Evolutionary conservation across 2,888 invertebrate species (phyloP).

Genomic region (Psylliodes chrysocephalus): DNA sequence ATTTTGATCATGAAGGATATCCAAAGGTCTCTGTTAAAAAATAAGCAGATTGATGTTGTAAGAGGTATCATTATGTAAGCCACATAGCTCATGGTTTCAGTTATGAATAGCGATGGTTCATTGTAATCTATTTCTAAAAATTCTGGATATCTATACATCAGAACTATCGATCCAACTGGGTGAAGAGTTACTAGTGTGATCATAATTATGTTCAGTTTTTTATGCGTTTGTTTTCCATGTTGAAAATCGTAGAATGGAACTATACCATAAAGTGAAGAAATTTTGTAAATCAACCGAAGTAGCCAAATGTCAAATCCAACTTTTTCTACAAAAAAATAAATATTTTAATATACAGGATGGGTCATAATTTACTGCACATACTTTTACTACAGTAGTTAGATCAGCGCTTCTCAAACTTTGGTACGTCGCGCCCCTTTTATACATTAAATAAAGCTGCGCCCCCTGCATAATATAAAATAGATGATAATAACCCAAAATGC

Average conservation of each 20-base stretch:
- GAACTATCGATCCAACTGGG: neutral
- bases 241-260: conserved; percentile 17
- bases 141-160: neutral
- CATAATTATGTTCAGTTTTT: conserved; percentile 2
- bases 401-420: too few relatives aligned
- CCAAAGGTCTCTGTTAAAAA: neutral
- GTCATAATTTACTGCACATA: too few relatives aligned
- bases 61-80: neutral
- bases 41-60: neutral
- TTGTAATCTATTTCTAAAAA: neutral
- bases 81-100: neutral
- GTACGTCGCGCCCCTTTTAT: too few relatives aligned
- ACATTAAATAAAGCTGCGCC: too few relatives aligned
- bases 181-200: neutral
- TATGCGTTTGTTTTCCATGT: neutral
- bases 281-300: neutral
- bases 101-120: neutral
- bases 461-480: too few relatives aligned
- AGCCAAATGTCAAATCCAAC: neutral
- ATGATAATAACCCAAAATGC: too few relatives aligned
- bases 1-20: neutral
- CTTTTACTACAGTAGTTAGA: too few relatives aligned
- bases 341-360: too few relatives aligned
- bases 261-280: conserved; percentile 10
- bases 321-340: too few relatives aligned